phyloP scores from a whole-genome alignment of 2,113 vertebrate genomes.

The Anas platyrhynchos region DNA sequence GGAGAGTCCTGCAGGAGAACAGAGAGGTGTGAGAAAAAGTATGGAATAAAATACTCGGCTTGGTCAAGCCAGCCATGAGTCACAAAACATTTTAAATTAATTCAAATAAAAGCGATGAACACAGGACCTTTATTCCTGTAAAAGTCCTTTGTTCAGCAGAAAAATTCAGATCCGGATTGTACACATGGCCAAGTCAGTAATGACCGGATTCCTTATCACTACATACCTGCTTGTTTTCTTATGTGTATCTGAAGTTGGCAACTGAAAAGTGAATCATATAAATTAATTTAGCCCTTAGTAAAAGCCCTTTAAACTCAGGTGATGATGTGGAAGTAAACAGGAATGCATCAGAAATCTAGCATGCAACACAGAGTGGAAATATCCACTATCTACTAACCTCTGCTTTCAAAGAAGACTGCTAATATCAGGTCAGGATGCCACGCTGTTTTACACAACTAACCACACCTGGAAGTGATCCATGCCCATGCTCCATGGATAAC shows the following conservation, averaged over 20 bases:
- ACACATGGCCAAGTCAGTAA: not conserved
- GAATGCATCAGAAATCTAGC: not conserved
- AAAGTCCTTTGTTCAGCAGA: not conserved
- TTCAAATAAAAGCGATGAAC: not conserved
- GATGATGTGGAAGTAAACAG: accelerated
- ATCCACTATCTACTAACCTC: not conserved
- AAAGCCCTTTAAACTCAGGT: not conserved
- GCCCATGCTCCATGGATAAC: accelerated
- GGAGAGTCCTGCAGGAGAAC: not conserved
- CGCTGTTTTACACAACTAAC: not conserved
- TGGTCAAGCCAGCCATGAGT: not conserved
- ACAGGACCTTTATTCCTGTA: not conserved
- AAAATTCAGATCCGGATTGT: not conserved
- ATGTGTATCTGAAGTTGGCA: not conserved
- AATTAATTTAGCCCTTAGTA: not conserved
- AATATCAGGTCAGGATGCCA: not conserved
- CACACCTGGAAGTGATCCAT: not conserved
- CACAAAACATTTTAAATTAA: not conserved
- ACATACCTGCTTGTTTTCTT: not conserved
- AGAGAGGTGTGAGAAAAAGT: not conserved
- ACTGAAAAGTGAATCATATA: not conserved
- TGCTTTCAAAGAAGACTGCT: not conserved
- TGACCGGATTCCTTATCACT: not conserved
- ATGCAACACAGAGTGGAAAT: not conserved
- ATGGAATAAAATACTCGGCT: not conserved